Evolutionary conservation across 2,797 vertebrate genomes (phyloP), one percentile per base, ranked within the genome.

Genomic region (Siniperca scherzeri): DNA sequence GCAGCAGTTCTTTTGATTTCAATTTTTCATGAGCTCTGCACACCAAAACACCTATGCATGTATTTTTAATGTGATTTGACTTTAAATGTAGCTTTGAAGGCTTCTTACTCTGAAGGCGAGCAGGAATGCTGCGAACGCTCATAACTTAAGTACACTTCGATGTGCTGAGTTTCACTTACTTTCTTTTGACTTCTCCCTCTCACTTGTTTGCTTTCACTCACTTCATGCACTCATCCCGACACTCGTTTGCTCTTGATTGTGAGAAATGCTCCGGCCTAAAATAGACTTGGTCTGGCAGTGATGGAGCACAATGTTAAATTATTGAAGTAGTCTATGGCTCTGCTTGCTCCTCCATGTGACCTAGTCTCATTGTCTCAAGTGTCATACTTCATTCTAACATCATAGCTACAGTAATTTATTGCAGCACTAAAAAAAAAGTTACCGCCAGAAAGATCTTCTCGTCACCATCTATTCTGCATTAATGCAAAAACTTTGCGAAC

Each of bases 281-380:
- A 95, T 93, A 95, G 94, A 89, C 77, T 69, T 68, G 27, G 74
- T 75, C 78, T 93, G 90, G 86, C 92, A 92, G 80, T 88, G 91
- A 94, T 70, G 36, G 88, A 93, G 89, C 64, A 42, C 74, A 33
- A 48, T 78, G 62, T 84, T 96, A 42, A 94, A 96, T 95, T 93
- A 95, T 95, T 95, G 66, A 95, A 89, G 71, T 30, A 44, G 77
- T 87, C 81, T 73, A 74, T 83, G 80, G 46, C 70, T 86, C 77
- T 70, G 81, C 77, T 73, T 55, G 77, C 82, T 92, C 83, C 83
- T 59, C 59, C 33, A 30, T 92, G 82, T 92, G 87, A 92, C 90
- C 87, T 27, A 57, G 68, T 80, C 75, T 82, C 70, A 77, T 71
- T 65, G 74, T 83, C 86, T 91, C 69, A 14, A 81, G 74, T 48